Conservation (phyloP, 2,797 vertebrate species). For the Acipenser transmontanus region DNA sequence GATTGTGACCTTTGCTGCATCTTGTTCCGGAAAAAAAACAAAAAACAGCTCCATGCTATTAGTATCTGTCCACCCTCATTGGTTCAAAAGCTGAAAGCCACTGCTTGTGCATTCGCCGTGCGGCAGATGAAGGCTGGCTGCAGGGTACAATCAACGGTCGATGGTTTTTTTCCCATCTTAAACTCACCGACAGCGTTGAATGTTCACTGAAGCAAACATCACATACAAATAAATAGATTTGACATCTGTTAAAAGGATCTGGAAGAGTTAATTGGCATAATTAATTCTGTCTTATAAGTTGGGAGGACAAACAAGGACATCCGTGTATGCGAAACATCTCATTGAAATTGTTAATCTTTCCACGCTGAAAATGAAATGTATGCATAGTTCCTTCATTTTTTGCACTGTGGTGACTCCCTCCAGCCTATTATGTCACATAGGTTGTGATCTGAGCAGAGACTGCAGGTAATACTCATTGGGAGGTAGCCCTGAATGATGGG, state of each 20-base stretch:
- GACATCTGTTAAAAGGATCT: slow-evolving; percentile 44
- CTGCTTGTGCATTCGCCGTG: slow-evolving; percentile 26
- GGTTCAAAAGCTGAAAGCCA: slow-evolving; percentile 35
- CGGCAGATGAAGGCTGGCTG: slow-evolving; percentile 59
- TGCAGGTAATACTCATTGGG: too few species aligned
- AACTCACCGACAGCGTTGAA: slow-evolving; percentile 99
- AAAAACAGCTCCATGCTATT: slow-evolving; percentile 13
- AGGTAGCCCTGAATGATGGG: too few species aligned
- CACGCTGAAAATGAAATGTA: background rate
- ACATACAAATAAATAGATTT: slow-evolving; percentile 47
- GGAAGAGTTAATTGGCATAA: slow-evolving; percentile 21
- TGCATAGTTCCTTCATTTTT: too few species aligned
- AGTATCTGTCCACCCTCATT: slow-evolving; percentile 38
- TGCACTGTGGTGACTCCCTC: too few species aligned
- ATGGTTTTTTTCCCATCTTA: slow-evolving; percentile 93
- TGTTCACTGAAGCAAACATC: slow-evolving; percentile 80
- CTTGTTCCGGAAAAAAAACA: slow-evolving; percentile 25
- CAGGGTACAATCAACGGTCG: slow-evolving; percentile 99
- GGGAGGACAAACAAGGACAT: slow-evolving; percentile 22
- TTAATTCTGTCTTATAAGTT: slow-evolving; percentile 15
- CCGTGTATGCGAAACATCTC: too few species aligned
- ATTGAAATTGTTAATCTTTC: background rate
- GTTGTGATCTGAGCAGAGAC: too few species aligned
- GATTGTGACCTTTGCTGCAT: slow-evolving; percentile 93
- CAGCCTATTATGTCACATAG: too few species aligned